These are phyloP conservation scores for Epicampocera succincta DNA, from an alignment of 2,888 invertebrate genomes.

Conservation along the genomic window DNA sequence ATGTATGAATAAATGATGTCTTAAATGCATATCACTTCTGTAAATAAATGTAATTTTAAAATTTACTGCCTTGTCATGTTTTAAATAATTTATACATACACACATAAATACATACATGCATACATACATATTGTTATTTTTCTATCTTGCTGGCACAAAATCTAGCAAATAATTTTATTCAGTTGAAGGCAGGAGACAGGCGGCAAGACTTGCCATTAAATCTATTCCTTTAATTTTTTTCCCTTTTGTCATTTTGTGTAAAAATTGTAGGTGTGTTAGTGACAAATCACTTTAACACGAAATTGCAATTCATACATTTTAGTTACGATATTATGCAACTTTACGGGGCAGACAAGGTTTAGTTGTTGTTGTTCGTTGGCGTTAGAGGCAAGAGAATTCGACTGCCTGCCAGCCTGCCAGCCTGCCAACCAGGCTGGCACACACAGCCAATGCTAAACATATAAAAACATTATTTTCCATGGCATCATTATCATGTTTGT, in stretches of 20 bases:
- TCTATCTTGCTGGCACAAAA: neutral
- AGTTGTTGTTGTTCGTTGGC: no score
- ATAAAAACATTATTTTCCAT: conserved; percentile 12
- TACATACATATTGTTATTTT: neutral
- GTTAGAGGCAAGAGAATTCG: no score
- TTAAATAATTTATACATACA: conserved; percentile 30
- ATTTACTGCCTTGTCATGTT: conserved; percentile 41
- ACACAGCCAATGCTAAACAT: conserved; percentile 1
- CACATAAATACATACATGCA: no score
- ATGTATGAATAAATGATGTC: conserved; percentile 29
- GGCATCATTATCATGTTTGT: conserved; percentile 56
- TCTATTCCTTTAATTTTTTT: neutral
- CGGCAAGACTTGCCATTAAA: conserved; percentile 7
- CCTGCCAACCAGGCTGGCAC: conserved; percentile 32
- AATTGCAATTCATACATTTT: conserved; percentile 69
- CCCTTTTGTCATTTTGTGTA: neutral
- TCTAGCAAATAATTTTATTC: conserved; percentile 4
- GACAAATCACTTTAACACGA: conserved; percentile 79
- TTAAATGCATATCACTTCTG: neutral
- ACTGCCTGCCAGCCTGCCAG: conserved; percentile 8
- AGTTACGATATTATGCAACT: neutral
- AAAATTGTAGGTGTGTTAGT: conserved; percentile 68
- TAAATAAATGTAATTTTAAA: conserved; percentile 35
- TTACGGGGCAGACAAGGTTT: conserved; percentile 2
- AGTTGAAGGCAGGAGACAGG: neutral